Evolutionary conservation across 2,888 invertebrate species (phyloP), one percentile per base, ranked within the genome.

Genomic region (Caenorhabditis macrosperma): DNA sequence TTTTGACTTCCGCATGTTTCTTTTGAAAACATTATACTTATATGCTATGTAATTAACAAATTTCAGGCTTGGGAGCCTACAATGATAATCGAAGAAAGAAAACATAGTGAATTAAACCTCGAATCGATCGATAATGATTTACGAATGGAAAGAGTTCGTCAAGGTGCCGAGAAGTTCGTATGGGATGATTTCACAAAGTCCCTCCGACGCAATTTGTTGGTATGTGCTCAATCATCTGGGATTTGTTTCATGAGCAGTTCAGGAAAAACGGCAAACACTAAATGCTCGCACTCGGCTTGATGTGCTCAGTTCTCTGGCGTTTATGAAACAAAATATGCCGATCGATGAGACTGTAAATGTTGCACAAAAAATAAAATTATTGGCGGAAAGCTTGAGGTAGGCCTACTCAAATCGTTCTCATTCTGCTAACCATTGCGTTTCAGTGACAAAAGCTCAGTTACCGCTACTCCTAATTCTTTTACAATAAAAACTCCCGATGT

Each of bases 101-200:
- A 46, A 24, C 76, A 72, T 28, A 30, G 81, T 54, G 81, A 79
- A 28, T 63, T 78, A 26, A 81, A 84, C 52, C 61, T 85, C 28
- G 84, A 82, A 26, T 48, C 75, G 26, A 78, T 85, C 55, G 84
- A 85, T 52, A 55, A 28, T 12, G 82, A 82, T 17, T 69, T 85
- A 59, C 48, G 80, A 35, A 71, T 85, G 81, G 84, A 85, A 54
- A 74, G 67, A 33, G 75, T 82, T 5, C 68, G 82, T 1, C 82
- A 82, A 26, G 57, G 55, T 1, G 72, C 82, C 6, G 46, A 59
- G 10, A 82, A 82, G 52, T 44, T 83, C 1, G 54, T 71, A 3
- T 85, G 81, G 82, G 84, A 82, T 0, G 59, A 77, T 24, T 82
- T 82, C 46, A 59, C 57, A 5, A 71, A 68, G 44, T 68, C 76